Evolutionary conservation across 2,113 vertebrate genomes (phyloP).

Genomic region (Phyllopteryx taeniolatus): DNA sequence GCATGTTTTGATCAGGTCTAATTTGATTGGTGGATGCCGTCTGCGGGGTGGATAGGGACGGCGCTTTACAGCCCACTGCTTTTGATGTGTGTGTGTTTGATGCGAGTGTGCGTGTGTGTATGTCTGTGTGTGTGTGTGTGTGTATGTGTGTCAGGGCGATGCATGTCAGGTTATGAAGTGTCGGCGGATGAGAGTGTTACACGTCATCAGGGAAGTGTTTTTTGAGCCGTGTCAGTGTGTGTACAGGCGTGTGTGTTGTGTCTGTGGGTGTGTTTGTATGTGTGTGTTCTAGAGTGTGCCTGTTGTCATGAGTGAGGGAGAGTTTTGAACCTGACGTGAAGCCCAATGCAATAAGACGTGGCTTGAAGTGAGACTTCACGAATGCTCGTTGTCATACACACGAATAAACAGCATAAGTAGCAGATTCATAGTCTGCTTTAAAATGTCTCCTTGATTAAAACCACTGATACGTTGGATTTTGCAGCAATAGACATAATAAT

Average conservation of each 20-base stretch:
- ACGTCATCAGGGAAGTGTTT: slow-evolving; percentile 65
- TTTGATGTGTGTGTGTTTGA: slow-evolving; percentile 60
- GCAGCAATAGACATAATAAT: too few relatives aligned
- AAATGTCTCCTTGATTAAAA: neutral
- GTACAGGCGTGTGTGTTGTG: slow-evolving; percentile 58
- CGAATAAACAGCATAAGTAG: neutral
- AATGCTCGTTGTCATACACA: neutral
- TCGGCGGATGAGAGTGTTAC: slow-evolving; percentile 64
- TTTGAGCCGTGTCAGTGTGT: slow-evolving; percentile 69
- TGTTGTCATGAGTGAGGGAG: slow-evolving; percentile 66
- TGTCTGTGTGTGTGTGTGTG: slow-evolving; percentile 9
- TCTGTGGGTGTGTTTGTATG: slow-evolving; percentile 60
- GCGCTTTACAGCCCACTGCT: slow-evolving; percentile 69
- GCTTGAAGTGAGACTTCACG: slow-evolving; percentile 31
- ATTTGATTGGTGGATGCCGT: slow-evolving; percentile 75
- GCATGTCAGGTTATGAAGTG: slow-evolving; percentile 72
- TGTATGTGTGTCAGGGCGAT: slow-evolving; percentile 64
- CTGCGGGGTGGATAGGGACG: slow-evolving; percentile 67
- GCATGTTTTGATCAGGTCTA: slow-evolving; percentile 77
- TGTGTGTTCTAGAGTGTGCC: slow-evolving; percentile 59
- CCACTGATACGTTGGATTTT: too few relatives aligned
- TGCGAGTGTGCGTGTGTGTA: neutral
- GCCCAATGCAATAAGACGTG: slow-evolving; percentile 16
- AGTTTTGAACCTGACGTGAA: slow-evolving; percentile 51
- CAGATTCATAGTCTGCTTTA: neutral